Base-by-base conservation (phyloP, 1,140 invertebrate genomes). In the Macrobrachium nipponense region DNA sequence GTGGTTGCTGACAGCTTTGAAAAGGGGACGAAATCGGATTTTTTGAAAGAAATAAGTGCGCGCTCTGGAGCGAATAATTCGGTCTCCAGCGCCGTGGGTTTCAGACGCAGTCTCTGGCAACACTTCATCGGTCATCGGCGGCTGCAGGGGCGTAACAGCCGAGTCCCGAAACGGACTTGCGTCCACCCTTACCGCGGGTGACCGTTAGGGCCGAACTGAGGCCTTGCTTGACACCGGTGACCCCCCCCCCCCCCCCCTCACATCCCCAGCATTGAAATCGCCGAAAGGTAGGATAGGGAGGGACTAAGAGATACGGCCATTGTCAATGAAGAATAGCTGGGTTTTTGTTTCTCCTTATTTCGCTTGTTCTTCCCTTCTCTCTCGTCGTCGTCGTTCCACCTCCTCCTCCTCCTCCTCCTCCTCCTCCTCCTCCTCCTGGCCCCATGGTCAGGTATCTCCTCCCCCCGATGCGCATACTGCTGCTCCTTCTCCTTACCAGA, bases 51-150 rank as follows among this genome's bases (percentile, higher is more conserved):
- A 51, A 51, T 51, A 51, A 51, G 17, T 23, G 68, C 68, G 36
- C 27, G 68, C 68, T 51, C 51, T 51, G 51, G 51, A 51, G 51
- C 51, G 51, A 12, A 51, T 51, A 51, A 51, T 51, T 51, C 51
- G 51, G 51, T 8, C 51, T 8, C 51, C 51, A 51, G 12, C 51
- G 51, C 36, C 15, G 68, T 70, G 15, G 23, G 68, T 70, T 70
- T 70, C 68, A 43, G 68, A 70, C 68, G 36, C 68, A 23, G 68
- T 20, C 68, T 43, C 23, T 15, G 68, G 68, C 68, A 70, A 70
- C 68, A 70, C 68, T 70, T 70, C 68, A 70, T 70, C 68, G 68
- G 68, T 70, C 68, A 70, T 70, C 36, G 68, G 68, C 68, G 68
- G 68, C 12, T 70, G 36, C 14, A 70, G 36, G 68, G 68, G 17